Evolutionary conservation across 1,140 invertebrate species (phyloP).

Genomic region (Caenorhabditis briggsae): DNA sequence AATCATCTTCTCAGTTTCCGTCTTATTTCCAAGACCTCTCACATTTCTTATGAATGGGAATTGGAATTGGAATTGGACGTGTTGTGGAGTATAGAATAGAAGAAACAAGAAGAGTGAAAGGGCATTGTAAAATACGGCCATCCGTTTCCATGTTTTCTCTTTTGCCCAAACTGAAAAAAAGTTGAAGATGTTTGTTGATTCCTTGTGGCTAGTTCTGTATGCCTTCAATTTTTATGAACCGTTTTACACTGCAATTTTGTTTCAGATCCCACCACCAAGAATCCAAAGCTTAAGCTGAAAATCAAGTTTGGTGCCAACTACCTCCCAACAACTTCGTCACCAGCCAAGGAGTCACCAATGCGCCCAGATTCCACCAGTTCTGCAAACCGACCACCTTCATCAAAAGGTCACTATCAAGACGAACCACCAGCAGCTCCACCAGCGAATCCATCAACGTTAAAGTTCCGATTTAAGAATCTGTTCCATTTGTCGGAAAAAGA

Average conservation of each 20-base stretch:
- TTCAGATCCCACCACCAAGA: slow-evolving; percentile 1
- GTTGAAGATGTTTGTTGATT: background rate
- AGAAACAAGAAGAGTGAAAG: background rate
- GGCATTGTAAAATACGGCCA: slow-evolving; percentile 12
- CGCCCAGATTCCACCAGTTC: background rate
- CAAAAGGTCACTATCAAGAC: background rate
- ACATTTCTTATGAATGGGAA: slow-evolving; percentile 54
- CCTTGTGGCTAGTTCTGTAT: background rate
- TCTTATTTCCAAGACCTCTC: background rate
- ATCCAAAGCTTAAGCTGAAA: slow-evolving; percentile 3
- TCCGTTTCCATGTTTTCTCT: slow-evolving; percentile 7
- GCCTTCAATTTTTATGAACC: background rate
- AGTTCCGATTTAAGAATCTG: slow-evolving; percentile 39
- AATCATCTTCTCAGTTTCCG: slow-evolving; percentile 4
- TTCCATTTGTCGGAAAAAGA: background rate
- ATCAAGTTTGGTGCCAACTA: background rate
- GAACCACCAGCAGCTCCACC: background rate
- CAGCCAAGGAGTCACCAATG: background rate
- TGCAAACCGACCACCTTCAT: background rate
- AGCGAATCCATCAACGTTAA: background rate
- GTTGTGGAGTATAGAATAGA: background rate
- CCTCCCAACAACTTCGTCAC: background rate
- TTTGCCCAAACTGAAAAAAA: background rate
- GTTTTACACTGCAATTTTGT: background rate
- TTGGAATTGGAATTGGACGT: background rate